Evolutionary conservation across 92 coral and sea anemone species (phyloP), one percentile per base, ranked within the genome.

Genomic region (Pocillopora grandis): DNA sequence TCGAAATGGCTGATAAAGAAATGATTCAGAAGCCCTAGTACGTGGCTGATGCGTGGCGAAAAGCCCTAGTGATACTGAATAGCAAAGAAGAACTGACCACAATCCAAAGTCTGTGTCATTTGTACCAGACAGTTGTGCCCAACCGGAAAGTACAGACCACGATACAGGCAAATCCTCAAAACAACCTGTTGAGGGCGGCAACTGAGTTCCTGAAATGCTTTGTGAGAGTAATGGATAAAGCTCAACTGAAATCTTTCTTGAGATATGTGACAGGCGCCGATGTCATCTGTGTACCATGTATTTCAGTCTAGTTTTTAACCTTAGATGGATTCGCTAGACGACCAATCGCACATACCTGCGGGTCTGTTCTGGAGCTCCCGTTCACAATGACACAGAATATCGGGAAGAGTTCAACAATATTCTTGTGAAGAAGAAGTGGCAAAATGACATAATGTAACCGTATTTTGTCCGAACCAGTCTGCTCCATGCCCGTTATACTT

Each of bases 281-380:
- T 76, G 76, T 75, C 57, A 31, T 87, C 67, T 87, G 90, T 81
- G 87, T 87, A n/a, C 58, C 75, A 17, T 18, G 5, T 58, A 80
- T 81, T 55, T 48, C 71, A 23, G 86, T 87, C 35, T 76, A 62
- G 66, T 81, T 87, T 72, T 69, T 77, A 49, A 52, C 52, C 62
- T 36, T 80, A 23, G 87, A 87, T 52, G 82, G 90, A 76, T 80
- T 87, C 7, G 86, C 74, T 33, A 64, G 82, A 78, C 14, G 87
- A 15, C 87, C 55, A 87, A 27, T 87, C 31, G 82, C 87, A 70
- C 87, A 87, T 74, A 87, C 87, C 36, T 80, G 87, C 65, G 87
- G 87, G 18, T 67, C 90, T 37, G 82, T 81, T 61, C 77, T 87
- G 86, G 90, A 87, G 62, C 90, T 80, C 17, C 90, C 86, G 16